Conservation (phyloP, 2,797 vertebrate genomes). For the Crocodylus rhombifer region DNA sequence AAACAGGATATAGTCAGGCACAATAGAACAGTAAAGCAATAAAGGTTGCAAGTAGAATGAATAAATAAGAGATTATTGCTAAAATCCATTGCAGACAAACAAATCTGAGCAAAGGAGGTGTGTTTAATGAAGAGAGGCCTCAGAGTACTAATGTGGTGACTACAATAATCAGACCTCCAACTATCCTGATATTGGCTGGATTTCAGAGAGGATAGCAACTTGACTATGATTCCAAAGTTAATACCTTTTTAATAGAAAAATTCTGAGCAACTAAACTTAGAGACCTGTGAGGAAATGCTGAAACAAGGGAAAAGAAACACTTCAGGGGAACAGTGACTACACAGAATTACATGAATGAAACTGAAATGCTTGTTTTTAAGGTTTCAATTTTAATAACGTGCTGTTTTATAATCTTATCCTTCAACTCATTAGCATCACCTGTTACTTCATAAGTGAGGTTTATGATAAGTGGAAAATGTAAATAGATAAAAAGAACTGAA, state of each 20-base stretch:
- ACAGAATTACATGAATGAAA: background rate
- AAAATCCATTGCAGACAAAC: background rate
- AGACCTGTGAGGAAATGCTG: background rate
- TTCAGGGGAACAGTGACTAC: background rate
- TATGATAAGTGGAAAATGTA: background rate
- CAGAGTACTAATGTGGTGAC: background rate
- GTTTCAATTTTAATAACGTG: background rate
- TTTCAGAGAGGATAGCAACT: background rate
- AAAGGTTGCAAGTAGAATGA: background rate
- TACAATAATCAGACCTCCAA: background rate
- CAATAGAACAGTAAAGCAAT: background rate
- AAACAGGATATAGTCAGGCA: background rate
- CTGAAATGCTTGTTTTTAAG: background rate
- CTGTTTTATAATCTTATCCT: background rate
- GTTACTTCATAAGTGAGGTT: background rate
- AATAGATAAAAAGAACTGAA: too few relatives aligned
- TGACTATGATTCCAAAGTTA: background rate
- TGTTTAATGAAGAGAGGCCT: background rate
- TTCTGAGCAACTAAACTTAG: background rate
- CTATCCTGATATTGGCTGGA: background rate
- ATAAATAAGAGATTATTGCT: background rate
- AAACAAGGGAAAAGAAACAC: background rate
- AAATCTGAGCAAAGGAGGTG: background rate
- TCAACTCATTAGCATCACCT: background rate
- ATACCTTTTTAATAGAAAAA: background rate